Base-by-base conservation (phyloP, 1,140 invertebrate species). In the Leptinotarsa undecemlineata region DNA sequence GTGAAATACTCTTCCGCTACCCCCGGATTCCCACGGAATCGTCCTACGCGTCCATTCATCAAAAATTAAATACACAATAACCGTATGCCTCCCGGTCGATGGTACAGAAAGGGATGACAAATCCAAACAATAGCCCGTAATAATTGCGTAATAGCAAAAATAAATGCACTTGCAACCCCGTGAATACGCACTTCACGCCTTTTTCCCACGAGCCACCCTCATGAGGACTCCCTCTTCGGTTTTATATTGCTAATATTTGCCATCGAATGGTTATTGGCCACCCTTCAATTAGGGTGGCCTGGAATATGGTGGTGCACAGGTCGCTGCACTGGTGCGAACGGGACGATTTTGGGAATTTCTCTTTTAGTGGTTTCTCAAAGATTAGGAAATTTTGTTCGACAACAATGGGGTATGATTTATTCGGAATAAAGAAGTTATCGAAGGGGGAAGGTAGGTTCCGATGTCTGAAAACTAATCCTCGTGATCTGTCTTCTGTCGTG, bases 31-130 rank as follows among this genome's bases (percentile, higher is more conserved):
- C 51, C 51, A 57, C 51, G 51, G 51, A 57, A 57, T 57, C 51
- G 17, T 57, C 66, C 20, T 21, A 64, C 62, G 20, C 62, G 20
- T 64, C 51, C 15, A 68, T 68, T 42, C 66, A 68, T 68, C 66
- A 68, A 68, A 57, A 42, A 47, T 68, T 68, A 68, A 68, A 68
- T 68, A 68, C 66, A 68, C 66, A 68, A 68, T 26, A 42, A 68
- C 66, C 66, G 14, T 68, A 68, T 68, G 66, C 66, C 48, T 68
- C 66, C 51, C 66, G 66, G 42, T 19, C 19, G 66, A 19, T 42
- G n/a, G 15, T 42, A 68, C 66, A 68, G 23, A 68, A 68, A 68
- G 33, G 66, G 66, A 68, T 68, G 66, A 42, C 26, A 68, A 14
- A 42, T 19, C 3, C 23, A 33, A 33, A 26, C 66, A 26, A 26